Evolutionary conservation across 2,113 vertebrate species (phyloP).

Genomic region (Ceyx melanurus): DNA sequence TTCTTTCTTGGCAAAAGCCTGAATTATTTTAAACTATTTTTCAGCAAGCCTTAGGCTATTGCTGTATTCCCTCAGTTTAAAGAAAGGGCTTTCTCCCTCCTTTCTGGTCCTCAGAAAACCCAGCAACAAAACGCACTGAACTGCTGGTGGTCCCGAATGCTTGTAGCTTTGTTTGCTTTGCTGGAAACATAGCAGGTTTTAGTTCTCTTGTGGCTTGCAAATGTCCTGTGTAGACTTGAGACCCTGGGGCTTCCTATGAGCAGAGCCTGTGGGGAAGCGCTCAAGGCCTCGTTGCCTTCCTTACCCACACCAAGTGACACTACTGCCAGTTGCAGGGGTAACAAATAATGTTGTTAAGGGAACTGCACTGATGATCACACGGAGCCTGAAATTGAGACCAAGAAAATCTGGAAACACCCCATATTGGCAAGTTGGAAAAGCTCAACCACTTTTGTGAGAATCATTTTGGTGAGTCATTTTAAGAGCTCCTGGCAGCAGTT

Average conservation of each 20-base stretch:
- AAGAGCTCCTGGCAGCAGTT: background rate
- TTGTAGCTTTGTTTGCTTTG: background rate
- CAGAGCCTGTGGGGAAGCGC: background rate
- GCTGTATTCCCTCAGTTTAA: fast-evolving
- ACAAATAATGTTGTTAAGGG: background rate
- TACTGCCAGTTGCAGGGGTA: fast-evolving
- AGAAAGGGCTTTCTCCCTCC: background rate
- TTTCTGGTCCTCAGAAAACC: background rate
- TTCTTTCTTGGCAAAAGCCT: background rate
- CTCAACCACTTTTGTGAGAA: background rate
- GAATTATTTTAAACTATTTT: background rate
- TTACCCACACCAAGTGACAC: fast-evolving
- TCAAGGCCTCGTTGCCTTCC: background rate
- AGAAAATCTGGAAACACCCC: background rate
- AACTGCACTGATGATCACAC: fast-evolving
- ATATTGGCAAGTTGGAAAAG: background rate
- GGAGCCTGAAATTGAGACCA: background rate
- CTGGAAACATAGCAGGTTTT: background rate
- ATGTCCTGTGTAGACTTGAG: fast-evolving
- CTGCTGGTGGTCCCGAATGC: background rate
- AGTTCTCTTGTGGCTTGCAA: background rate
- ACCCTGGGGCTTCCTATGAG: background rate
- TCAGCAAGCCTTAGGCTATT: background rate
- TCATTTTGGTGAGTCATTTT: background rate
- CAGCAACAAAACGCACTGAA: background rate